Evolutionary conservation across 2,888 invertebrate genomes (phyloP).

Genomic region (Stramonita haemastoma): DNA sequence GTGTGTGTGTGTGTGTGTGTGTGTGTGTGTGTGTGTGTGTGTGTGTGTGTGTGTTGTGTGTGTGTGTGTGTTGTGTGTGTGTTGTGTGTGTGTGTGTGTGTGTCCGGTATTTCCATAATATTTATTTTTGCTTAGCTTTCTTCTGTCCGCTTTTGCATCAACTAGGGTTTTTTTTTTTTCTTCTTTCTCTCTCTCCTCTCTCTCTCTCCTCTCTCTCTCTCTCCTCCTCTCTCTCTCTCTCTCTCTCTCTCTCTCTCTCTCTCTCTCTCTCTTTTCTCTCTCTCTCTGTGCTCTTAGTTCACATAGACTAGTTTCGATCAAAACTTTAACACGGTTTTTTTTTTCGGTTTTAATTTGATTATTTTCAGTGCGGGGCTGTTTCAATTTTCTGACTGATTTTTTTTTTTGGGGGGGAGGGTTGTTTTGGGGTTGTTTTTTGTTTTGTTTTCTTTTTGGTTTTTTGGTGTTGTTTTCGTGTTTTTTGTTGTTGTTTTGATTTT

Average conservation of each 20-base stretch:
- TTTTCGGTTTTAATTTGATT: background rate
- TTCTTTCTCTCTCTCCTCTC: constrained; percentile 19
- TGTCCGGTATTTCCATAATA: too few species aligned
- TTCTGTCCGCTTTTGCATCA: background rate
- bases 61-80: too few species aligned
- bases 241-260: constrained; percentile 12
- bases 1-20: too few species aligned
- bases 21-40: too few species aligned
- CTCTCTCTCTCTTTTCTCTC: background rate
- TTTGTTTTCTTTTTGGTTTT: too few species aligned
- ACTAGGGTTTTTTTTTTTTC: background rate
- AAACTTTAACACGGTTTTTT: background rate
- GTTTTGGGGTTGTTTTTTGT: too few species aligned
- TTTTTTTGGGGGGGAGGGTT: background rate
- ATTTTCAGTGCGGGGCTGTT: background rate
- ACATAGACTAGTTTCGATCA: background rate
- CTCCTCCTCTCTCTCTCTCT: background rate
- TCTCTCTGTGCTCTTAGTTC: background rate
- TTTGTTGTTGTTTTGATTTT: too few species aligned
- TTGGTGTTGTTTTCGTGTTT: background rate
- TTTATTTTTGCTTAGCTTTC: too few species aligned
- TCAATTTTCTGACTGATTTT: background rate
- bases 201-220: background rate
- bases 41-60: too few species aligned
- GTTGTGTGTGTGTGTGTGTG: too few species aligned